Evolutionary conservation across 2,113 vertebrate species (phyloP).

Genomic region (Heloderma charlesbogerti): DNA sequence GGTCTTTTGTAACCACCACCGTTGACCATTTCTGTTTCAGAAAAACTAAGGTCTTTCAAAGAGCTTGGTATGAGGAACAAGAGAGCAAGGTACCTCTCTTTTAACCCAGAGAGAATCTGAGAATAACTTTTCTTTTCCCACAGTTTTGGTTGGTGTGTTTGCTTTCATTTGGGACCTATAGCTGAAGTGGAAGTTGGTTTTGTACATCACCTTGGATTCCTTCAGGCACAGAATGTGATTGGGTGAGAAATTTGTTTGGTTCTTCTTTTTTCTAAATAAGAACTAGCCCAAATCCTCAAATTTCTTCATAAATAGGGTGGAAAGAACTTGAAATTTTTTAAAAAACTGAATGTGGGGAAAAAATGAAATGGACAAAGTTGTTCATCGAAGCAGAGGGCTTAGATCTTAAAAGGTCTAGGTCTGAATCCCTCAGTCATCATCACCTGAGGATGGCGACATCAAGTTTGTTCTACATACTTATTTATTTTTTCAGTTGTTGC

Average conservation of each 20-base stretch:
- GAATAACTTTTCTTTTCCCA: background rate
- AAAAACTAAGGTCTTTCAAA: background rate
- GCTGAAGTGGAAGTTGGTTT: background rate
- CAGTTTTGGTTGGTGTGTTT: background rate
- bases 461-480: too few species aligned
- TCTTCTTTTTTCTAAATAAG: background rate
- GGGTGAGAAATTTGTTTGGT: background rate
- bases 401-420: too few species aligned
- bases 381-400: too few species aligned
- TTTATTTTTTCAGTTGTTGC: too few species aligned
- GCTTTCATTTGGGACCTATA: background rate
- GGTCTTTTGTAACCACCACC: background rate
- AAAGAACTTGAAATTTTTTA: background rate
- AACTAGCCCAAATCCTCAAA: background rate
- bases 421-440: too few species aligned
- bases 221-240: background rate
- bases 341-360: too few species aligned
- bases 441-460: too few species aligned
- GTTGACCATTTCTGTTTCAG: background rate
- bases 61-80: too few species aligned
- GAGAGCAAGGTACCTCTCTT: background rate
- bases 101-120: background rate
- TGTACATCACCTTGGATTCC: background rate
- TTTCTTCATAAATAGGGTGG: background rate
- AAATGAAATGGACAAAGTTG: too few species aligned